Evolutionary conservation across 2,888 invertebrate species (phyloP), one percentile per base, ranked within the genome.

Genomic region (Acrobeloides nanus): DNA sequence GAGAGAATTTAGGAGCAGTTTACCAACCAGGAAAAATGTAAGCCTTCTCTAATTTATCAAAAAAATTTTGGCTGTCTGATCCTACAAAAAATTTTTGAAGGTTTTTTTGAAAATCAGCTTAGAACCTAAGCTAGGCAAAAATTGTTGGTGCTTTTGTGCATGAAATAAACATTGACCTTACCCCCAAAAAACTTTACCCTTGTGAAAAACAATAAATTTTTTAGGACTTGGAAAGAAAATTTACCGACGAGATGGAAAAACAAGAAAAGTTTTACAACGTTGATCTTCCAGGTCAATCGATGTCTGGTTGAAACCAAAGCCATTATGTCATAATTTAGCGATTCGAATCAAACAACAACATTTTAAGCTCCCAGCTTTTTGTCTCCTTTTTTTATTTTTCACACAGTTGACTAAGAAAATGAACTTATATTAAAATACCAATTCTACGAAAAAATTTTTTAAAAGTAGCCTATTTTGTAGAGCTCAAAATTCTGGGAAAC

Each of bases 21-120:
- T 68, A 39, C 61, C 61, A n/a, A 45, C 58, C 4, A 51, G 64
- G 39, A 69, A 69, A 53, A 49, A 57, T 55, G 68, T 69, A n/a
- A 37, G 61, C 34, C n/a, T 6, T 32, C n/a, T 29, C 31, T 29
- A 3, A 18, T 17, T 43, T 21, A 15, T 18, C 20, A 34, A 35
- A 23, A 43, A 18, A 44, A 10, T 4, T 20, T n/a, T 8, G 12
- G n/a, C 38, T 17, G 17, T 24, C 7, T 10, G 25, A 38, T 15
- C 42, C 3, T n/a, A n/a, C n/a, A n/a, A n/a, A n/a, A n/a, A n/a
- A n/a, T n/a, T n/a, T n/a, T n/a, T n/a, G n/a, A n/a, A n/a, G n/a
- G n/a, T n/a, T n/a, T n/a, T n/a, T n/a, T n/a, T n/a, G n/a, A n/a
- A n/a, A n/a, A n/a, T n/a, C n/a, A n/a, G n/a, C n/a, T n/a, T n/a